Evolutionary conservation across 1,140 invertebrate genomes (phyloP).

Genomic region (Pseudobourletiella spinata): DNA sequence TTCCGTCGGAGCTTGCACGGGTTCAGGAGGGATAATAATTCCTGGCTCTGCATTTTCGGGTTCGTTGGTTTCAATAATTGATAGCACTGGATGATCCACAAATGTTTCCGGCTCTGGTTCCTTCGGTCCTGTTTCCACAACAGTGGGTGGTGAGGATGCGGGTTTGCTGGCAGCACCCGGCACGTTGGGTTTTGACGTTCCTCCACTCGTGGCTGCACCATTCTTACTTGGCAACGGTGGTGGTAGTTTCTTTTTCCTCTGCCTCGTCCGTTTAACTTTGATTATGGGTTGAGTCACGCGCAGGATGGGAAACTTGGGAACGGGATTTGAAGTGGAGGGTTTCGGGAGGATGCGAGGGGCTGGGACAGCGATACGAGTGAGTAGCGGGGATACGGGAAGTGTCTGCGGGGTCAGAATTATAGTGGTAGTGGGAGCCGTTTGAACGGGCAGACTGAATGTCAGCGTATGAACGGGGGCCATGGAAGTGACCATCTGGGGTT

Average conservation of each 20-base stretch:
- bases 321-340: neutral
- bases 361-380: constrained; percentile 6
- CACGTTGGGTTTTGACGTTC: neutral
- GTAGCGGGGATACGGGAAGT: constrained; percentile 4
- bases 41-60: too few species aligned
- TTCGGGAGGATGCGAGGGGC: constrained; percentile 5
- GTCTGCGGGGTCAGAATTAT: constrained; percentile 5
- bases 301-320: neutral
- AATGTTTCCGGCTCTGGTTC: neutral
- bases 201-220: neutral
- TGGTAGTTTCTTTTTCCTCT: neutral
- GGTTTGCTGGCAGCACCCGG: too few species aligned
- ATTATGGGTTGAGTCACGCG: neutral
- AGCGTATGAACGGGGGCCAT: too few species aligned
- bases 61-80: neutral
- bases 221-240: neutral
- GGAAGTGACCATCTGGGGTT: neutral
- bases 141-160: too few species aligned
- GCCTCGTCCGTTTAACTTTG: neutral
- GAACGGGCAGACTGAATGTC: neutral
- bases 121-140: neutral
- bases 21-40: too few species aligned
- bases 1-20: too few species aligned
- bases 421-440: neutral
- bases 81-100: neutral